phyloP scores from a whole-genome alignment of 2,888 invertebrate genomes.

The Athalia cordata region DNA sequence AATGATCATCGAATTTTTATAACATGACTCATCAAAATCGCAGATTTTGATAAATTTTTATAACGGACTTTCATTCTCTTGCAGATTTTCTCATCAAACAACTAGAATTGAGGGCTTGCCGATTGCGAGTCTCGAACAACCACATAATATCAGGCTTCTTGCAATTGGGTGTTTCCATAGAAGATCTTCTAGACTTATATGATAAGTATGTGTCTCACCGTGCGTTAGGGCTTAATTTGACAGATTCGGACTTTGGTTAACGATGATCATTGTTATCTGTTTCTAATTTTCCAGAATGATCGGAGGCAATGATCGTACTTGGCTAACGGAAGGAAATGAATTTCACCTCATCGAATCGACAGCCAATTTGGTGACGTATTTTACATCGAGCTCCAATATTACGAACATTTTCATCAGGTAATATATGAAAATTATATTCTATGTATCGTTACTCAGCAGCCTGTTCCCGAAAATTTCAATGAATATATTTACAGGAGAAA shows the following conservation, averaged over 20 bases:
- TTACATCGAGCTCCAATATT: constrained; percentile 79
- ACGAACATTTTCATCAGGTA: constrained; percentile 74
- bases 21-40: background rate
- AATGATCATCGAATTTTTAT: constrained; percentile 65
- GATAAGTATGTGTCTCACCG: constrained; percentile 78
- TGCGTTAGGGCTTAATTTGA: constrained; percentile 12
- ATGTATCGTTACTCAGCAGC: constrained; percentile 60
- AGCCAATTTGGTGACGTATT: constrained; percentile 82
- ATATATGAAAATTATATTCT: constrained; percentile 53
- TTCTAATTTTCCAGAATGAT: constrained; percentile 77
- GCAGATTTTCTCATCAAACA: constrained; percentile 86
- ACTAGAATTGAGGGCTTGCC: constrained; percentile 86
- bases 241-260: background rate
- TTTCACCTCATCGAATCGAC: constrained; percentile 89
- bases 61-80: constrained; percentile 57
- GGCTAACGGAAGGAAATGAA: constrained; percentile 90
- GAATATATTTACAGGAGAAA: constrained; percentile 76
- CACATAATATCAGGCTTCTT: constrained; percentile 87
- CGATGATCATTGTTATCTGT: constrained; percentile 43
- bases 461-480: constrained; percentile 47
- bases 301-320: constrained; percentile 88
- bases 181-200: constrained; percentile 88
- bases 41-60: constrained; percentile 47
- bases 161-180: constrained; percentile 85
- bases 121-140: constrained; percentile 81